Evolutionary conservation across 2,888 invertebrate species (phyloP), one percentile per base, ranked within the genome.

Genomic region (Lasioglossum pauxillum): DNA sequence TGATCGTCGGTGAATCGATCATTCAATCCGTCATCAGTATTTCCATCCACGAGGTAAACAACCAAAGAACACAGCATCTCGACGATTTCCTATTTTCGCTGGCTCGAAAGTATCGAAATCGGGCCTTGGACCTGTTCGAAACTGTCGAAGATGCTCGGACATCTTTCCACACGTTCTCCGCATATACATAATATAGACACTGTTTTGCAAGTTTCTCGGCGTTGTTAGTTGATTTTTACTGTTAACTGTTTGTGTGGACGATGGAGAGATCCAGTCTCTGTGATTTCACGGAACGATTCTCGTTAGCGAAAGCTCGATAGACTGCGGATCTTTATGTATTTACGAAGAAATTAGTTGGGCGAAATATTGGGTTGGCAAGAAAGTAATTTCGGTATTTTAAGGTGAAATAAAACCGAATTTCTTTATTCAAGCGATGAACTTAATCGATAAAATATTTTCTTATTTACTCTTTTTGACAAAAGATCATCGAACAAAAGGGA

Each of bases 1-100:
- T 94, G 89, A 81, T 72, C 44, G 53, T 19, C 7, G 2, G 7
- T 19, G 27, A 10, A 5, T 67, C 67, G 3, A n/a, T 53, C 8
- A 35, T 12, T 14, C 27, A 5, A 10, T 23, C 49, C 35, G 35
- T 19, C 46, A 49, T 38, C 76, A 14, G 76, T 38, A 60, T 64
- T 31, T 19, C 23, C 60, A 46, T 23, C 75, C 27, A 38, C 27
- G 67, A 87, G 80, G 83, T 86, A 80, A 57, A 23, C 4, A 31
- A n/a, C 19, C 16, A 7, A 44, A 23, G 44, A 60, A 27, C 12
- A 7, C 31, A 38, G 7, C 31, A 14, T 7, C 16, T 1, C 14
- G 35, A 31, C 57, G 35, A 90, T 92, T 93, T 92, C 91, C 75
- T 90, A 90, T 89, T 92, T 93, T 93, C 93, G 93, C 93, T 91